Percentiles rank a stretch among this genome's conserved stretches.
Evolutionary conservation across 2,888 invertebrate species (phyloP).

Genomic region (Dexiosoma caninum): DNA sequence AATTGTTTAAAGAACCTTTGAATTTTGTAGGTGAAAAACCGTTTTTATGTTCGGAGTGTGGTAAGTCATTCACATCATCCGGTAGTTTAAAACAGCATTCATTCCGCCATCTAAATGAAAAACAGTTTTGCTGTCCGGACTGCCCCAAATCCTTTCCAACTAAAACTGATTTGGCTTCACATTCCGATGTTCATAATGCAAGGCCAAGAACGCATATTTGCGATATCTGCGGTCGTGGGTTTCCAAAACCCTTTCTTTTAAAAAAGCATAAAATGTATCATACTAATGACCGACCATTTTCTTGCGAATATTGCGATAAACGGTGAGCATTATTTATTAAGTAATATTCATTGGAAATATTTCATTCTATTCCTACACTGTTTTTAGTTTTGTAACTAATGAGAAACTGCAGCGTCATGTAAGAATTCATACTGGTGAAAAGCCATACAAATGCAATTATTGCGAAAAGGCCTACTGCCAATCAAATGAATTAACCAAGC

Average conservation of each 20-base stretch:
- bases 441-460: constrained; percentile 66
- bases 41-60: constrained; percentile 80
- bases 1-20: not conserved
- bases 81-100: constrained; percentile 81
- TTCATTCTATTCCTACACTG: not conserved
- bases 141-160: constrained; percentile 80
- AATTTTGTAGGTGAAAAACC: constrained; percentile 78
- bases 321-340: constrained; percentile 62
- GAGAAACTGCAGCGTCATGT: constrained; percentile 80
- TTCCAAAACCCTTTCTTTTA: constrained; percentile 80
- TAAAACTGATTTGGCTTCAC: constrained; percentile 79
- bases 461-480: constrained; percentile 65
- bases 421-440: constrained; percentile 80
- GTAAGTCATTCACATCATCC: constrained; percentile 79
- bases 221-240: constrained; percentile 81
- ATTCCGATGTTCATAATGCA: constrained; percentile 77
- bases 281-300: constrained; percentile 78
- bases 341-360: not conserved
- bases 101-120: constrained; percentile 79
- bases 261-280: constrained; percentile 83
- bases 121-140: constrained; percentile 79
- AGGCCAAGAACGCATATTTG: constrained; percentile 82
- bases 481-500: constrained; percentile 70
- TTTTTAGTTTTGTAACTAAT: constrained; percentile 79
- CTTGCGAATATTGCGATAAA: constrained; percentile 69